phyloP scores from a whole-genome alignment of 2,113 vertebrate species.

The Dipodomys ordii region DNA sequence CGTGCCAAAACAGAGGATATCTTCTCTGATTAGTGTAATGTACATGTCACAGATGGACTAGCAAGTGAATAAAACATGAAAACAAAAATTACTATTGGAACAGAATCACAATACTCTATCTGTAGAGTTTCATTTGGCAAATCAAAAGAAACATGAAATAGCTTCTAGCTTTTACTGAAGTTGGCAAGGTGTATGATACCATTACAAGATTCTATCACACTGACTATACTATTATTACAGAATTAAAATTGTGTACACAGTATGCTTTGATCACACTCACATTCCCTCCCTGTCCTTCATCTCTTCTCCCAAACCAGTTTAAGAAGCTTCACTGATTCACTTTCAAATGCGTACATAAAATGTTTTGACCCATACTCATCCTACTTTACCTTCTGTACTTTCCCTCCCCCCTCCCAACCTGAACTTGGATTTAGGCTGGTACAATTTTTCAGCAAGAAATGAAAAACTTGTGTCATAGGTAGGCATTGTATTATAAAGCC shows the following conservation, averaged over 20 bases:
- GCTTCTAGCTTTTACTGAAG: not conserved
- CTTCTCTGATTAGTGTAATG: not conserved
- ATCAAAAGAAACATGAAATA: not conserved
- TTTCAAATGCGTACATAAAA: too few relatives aligned
- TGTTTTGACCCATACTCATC: too few relatives aligned
- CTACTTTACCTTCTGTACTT: too few relatives aligned
- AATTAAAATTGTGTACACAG: too few relatives aligned
- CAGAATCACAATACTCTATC: not conserved
- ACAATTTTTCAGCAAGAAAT: not conserved
- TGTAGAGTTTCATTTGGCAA: not conserved
- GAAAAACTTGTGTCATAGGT: not conserved
- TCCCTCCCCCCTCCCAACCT: too few relatives aligned
- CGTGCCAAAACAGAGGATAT: not conserved
- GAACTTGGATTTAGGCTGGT: too few relatives aligned
- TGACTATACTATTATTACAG: not conserved
- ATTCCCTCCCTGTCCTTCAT: too few relatives aligned
- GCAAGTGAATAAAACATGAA: not conserved
- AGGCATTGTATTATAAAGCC: too few relatives aligned
- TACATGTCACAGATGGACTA: not conserved
- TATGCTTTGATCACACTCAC: too few relatives aligned
- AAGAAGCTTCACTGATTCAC: too few relatives aligned
- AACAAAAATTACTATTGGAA: not conserved
- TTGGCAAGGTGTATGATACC: not conserved
- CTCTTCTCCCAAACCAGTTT: too few relatives aligned
- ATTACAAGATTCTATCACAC: not conserved